phyloP scores from a whole-genome alignment of 2,888 invertebrate species.

The Incurvaria masculella region DNA sequence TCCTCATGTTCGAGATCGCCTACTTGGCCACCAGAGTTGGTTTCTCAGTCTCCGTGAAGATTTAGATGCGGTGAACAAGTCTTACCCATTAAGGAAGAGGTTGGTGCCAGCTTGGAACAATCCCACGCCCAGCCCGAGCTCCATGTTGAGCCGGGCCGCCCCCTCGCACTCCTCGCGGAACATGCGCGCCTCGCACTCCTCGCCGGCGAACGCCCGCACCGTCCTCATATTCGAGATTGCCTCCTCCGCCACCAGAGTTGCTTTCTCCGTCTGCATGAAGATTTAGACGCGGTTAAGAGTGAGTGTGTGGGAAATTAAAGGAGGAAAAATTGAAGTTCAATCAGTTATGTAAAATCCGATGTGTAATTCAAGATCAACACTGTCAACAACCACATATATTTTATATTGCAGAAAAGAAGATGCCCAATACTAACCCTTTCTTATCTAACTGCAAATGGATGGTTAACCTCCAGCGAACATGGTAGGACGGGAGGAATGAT shows the following conservation, averaged over 20 bases:
- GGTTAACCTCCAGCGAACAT: no score
- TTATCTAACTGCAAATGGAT: no score
- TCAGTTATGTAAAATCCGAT: no score
- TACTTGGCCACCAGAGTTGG: constrained; percentile 90
- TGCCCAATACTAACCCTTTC: no score
- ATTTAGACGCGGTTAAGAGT: no score
- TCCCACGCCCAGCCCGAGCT: constrained; percentile 87
- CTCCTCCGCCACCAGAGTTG: constrained; percentile 89
- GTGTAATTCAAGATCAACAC: no score
- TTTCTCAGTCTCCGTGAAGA: constrained; percentile 75
- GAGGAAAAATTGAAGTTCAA: no score
- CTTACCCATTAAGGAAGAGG: constrained; percentile 72
- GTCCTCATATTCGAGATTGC: constrained; percentile 91
- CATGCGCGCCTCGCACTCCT: constrained; percentile 72
- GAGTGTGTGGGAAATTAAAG: no score
- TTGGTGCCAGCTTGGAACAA: constrained; percentile 88
- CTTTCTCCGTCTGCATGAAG: constrained; percentile 75
- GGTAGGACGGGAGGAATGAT: no score
- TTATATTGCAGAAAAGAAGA: no score
- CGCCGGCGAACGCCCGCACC: constrained; percentile 92
- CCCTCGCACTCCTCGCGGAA: constrained; percentile 72
- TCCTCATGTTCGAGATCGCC: constrained; percentile 89
- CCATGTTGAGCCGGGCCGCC: constrained; percentile 70
- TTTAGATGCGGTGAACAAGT: no score
- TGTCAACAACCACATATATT: no score